A percentile compares a stretch with the other conserved stretches of the same genome.
Conservation (phyloP, 2,888 invertebrate genomes). For the Eilema depressum region DNA sequence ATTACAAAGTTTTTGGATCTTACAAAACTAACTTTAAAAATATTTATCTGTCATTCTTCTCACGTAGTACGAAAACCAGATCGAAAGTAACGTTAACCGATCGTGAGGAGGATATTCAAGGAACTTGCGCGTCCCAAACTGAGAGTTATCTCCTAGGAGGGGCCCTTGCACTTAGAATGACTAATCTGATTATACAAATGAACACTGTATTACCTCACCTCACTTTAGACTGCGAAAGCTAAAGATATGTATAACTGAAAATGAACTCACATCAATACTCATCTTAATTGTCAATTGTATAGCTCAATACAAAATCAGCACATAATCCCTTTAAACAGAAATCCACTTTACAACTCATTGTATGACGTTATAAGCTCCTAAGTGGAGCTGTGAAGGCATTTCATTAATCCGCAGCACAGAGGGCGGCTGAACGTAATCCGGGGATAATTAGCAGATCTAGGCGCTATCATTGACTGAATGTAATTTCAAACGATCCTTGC, state of each 20-base stretch:
- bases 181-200: background rate
- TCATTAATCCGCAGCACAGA: slow-evolving; percentile 13
- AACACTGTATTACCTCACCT: background rate
- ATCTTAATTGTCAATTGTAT: background rate
- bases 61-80: background rate
- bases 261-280: background rate
- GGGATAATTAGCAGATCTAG: slow-evolving; percentile 17
- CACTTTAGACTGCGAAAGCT: background rate
- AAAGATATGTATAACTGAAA: background rate
- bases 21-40: background rate
- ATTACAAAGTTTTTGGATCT: background rate
- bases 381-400: slow-evolving; percentile 18
- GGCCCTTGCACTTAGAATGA: background rate
- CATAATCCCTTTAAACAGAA: slow-evolving; percentile 30
- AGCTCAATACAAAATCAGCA: background rate
- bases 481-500: slow-evolving; percentile 6
- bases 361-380: slow-evolving; percentile 26
- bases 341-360: slow-evolving; percentile 37
- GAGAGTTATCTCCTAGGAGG: background rate
- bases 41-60: background rate
- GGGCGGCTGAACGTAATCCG: slow-evolving; percentile 16
- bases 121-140: background rate
- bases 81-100: background rate
- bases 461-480: slow-evolving; percentile 15
- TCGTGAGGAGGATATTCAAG: slow-evolving; percentile 1